A percentile compares a stretch with the other conserved stretches of the same genome.
phyloP scores from a whole-genome alignment of 2,113 vertebrate species.

The Clarias magur region DNA sequence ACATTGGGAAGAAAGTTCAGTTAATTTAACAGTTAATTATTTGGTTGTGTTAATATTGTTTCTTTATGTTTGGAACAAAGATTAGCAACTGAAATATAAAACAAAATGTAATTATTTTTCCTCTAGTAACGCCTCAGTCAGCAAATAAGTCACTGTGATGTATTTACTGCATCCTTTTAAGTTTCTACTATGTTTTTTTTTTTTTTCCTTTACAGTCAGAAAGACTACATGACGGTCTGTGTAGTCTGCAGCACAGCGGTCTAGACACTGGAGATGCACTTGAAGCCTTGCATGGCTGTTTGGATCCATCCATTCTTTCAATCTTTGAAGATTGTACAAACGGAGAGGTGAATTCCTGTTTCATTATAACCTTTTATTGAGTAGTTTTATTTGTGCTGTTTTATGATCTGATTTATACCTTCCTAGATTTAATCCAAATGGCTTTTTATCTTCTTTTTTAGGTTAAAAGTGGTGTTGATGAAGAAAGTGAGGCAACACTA shows the following conservation, averaged over 20 bases:
- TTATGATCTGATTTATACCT: background rate
- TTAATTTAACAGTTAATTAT: background rate
- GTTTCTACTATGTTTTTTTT: background rate
- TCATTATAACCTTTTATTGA: background rate
- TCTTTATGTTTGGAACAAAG: background rate
- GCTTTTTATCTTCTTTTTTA: slow-evolving; percentile 57
- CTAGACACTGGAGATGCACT: slow-evolving; percentile 59
- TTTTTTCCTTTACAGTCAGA: slow-evolving; percentile 21
- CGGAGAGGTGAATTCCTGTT: slow-evolving; percentile 62
- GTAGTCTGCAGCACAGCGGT: slow-evolving; percentile 48
- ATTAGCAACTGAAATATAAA: background rate
- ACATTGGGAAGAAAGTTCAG: background rate
- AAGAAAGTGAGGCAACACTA: slow-evolving; percentile 87
- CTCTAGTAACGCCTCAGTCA: background rate
- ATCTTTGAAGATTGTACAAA: slow-evolving; percentile 67
- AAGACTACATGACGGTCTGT: slow-evolving; percentile 37
- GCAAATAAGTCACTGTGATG: background rate
- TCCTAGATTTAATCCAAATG: background rate
- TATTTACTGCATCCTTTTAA: background rate
- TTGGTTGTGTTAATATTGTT: background rate
- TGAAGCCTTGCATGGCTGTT: slow-evolving; percentile 59
- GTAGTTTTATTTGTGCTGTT: background rate
- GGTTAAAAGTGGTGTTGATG: slow-evolving; percentile 80
- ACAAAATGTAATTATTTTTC: background rate
- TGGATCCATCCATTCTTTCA: slow-evolving; percentile 68